phyloP scores from a whole-genome alignment of 1,140 invertebrate genomes.

The Drosophila subpulchrella region DNA sequence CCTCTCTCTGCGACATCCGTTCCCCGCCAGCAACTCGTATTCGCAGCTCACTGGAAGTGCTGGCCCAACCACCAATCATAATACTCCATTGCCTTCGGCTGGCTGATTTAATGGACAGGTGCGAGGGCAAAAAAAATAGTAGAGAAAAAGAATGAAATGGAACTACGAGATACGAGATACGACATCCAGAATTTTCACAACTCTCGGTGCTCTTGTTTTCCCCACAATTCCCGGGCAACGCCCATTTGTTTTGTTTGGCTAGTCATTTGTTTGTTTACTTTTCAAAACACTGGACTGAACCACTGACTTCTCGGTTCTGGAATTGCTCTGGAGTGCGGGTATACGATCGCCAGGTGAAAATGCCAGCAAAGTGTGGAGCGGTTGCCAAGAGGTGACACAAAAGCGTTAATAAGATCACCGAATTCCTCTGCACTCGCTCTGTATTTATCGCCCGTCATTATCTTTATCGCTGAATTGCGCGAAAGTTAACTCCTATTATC shows the following conservation, averaged over 20 bases:
- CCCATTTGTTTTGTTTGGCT: constrained; percentile 78
- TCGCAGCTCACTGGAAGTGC: constrained; percentile 53
- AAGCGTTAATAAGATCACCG: constrained; percentile 38
- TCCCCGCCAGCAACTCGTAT: constrained; percentile 6
- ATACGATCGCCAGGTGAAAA: constrained; percentile 25
- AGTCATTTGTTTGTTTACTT: constrained; percentile 75
- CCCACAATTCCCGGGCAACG: constrained; percentile 46
- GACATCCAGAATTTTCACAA: constrained; percentile 13
- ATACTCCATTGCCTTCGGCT: constrained; percentile 24
- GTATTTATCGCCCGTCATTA: constrained; percentile 43
- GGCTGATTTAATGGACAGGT: constrained; percentile 63
- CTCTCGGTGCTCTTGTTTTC: constrained; percentile 20
- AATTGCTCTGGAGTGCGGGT: neutral
- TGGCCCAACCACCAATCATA: constrained; percentile 50
- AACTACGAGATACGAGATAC: constrained; percentile 35
- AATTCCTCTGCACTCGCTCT: constrained; percentile 25
- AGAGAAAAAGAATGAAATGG: constrained; percentile 74
- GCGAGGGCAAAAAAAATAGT: constrained; percentile 71
- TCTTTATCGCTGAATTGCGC: constrained; percentile 34
- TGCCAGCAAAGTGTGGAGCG: constrained; percentile 4
- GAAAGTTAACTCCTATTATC: constrained; percentile 41
- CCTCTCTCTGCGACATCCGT: neutral
- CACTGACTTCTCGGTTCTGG: constrained; percentile 33
- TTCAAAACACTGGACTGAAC: constrained; percentile 20
- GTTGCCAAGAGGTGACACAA: constrained; percentile 39